Conservation (phyloP, 2,888 invertebrate genomes). For the Drepana falcataria region DNA sequence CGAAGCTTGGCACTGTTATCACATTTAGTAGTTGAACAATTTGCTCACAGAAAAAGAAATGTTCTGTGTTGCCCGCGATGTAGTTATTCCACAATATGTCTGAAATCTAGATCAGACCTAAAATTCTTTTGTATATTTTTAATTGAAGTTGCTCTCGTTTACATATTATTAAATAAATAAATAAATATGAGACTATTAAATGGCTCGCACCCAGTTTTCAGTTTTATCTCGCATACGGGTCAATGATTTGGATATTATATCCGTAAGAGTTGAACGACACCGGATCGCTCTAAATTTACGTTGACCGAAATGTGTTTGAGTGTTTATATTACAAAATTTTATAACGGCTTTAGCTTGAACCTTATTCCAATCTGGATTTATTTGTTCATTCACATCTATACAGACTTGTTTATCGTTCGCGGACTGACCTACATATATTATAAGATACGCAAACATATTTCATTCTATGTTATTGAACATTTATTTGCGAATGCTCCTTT, state of each 20-base stretch:
- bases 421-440: conserved; percentile 14
- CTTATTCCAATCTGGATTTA: neutral
- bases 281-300: conserved; percentile 33
- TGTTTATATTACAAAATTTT: neutral
- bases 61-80: too few relatives aligned
- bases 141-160: too few relatives aligned
- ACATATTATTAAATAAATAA: conserved; percentile 9
- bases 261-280: conserved; percentile 41
- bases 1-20: too few relatives aligned
- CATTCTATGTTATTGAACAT: too few relatives aligned
- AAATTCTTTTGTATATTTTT: too few relatives aligned
- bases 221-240: conserved; percentile 51
- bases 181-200: conserved; percentile 25
- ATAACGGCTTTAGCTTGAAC: neutral
- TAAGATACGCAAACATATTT: neutral
- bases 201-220: conserved; percentile 35
- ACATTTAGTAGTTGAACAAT: too few relatives aligned
- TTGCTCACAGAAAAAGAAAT: too few relatives aligned
- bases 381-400: conserved; percentile 3
- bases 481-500: too few relatives aligned
- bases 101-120: too few relatives aligned
- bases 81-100: too few relatives aligned
- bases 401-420: neutral
- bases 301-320: conserved; percentile 31
- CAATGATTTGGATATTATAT: conserved; percentile 38